Conservation (phyloP, 2,797 vertebrate species). For the Xiphophorus birchmanni region DNA sequence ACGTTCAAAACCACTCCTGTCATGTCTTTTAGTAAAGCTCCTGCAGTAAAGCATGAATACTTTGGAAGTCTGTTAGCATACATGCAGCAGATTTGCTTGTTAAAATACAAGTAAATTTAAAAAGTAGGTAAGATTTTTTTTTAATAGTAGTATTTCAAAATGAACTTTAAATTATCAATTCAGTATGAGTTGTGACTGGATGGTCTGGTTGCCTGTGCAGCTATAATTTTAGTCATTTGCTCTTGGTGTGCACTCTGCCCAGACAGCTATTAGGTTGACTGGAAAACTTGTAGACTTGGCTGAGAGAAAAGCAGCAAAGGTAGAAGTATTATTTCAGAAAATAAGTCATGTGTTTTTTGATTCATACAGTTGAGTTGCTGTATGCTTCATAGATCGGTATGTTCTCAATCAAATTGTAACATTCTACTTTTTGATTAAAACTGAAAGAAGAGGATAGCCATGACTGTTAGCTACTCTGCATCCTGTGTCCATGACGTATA, state of each 20-base stretch:
- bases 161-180: neutral
- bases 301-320: neutral
- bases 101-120: neutral
- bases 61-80: neutral
- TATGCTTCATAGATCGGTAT: neutral
- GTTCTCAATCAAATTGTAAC: neutral
- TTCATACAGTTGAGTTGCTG: neutral
- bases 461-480: neutral
- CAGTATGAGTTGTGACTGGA: neutral
- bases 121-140: neutral
- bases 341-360: neutral
- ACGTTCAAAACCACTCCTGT: conserved; percentile 36
- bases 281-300: neutral
- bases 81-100: neutral
- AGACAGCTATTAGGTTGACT: neutral
- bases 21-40: conserved; percentile 19
- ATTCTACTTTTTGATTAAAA: neutral
- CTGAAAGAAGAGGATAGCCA: neutral
- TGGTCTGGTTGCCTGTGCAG: neutral
- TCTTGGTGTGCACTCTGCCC: neutral
- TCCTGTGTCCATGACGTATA: neutral
- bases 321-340: neutral
- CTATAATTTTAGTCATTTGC: neutral
- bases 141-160: neutral
- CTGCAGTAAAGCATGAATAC: conserved; percentile 21